Evolutionary conservation across 1,140 invertebrate species (phyloP), one percentile per base, ranked within the genome.

Genomic region (Pseudachorutes palmiensis): DNA sequence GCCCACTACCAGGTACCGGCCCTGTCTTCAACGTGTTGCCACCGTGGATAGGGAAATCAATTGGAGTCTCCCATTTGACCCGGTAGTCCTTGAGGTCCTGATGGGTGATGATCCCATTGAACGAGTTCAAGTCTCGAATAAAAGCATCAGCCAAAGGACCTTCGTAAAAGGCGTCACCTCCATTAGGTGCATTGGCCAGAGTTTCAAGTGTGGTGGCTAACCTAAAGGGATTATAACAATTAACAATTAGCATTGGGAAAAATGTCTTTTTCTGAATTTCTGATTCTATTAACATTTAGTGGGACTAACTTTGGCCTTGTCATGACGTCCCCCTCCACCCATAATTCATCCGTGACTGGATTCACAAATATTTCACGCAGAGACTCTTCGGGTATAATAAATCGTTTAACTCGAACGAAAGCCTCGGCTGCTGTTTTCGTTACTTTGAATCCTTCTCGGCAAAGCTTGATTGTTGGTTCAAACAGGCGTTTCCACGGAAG

Each of bases 1-100:
- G 79, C 0, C 94, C 94, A 71, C 88, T 87, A 49, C 88, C 89
- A 0, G 94, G 92, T 0, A 89, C 84, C 0, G 87, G 87, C 1
- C 86, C 77, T 0, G 88, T 85, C 76, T 87, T 87, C 0, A 96
- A 75, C 0, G 76, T 85, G 5, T 86, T 79, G 0, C 84, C 84
- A 67, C 84, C 81, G 1, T 80, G 75, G 0, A 90, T 76, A 3
- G 77, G 75, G 0, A 84, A 77, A 32, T 78, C 74, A 3, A 89
- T 78, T 0, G 90, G 84, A 1, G 87, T 81, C 51, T 82, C 79
- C 81, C 88, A 86, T 73, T 83, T 80, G 1, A 84, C 80, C 69
- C 86, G 86, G 74, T 92, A 94, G 64, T 83, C 81, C 64, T 78
- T 76, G 72, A 95, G 82, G 79, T 95, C 92, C 71, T 88, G 80